These are phyloP conservation scores for Drosophila limbata DNA, from an alignment of 2,888 invertebrate species.

Conservation along the genomic window DNA sequence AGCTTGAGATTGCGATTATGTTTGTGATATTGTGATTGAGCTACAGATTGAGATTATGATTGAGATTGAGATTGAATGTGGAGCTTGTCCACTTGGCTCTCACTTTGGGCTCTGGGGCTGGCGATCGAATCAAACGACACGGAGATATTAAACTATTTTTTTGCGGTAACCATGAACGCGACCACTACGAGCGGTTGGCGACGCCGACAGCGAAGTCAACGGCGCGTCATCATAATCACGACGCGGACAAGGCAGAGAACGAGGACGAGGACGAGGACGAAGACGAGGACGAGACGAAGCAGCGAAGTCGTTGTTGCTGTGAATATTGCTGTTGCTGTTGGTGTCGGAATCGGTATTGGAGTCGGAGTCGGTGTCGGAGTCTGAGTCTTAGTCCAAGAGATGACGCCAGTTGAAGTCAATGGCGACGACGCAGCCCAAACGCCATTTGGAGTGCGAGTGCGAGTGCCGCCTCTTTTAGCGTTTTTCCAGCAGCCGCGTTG, in stretches of 20 bases:
- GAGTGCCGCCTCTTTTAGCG: conserved; percentile 63
- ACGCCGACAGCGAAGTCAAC: conserved; percentile 68
- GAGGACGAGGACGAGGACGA: conserved; percentile 38
- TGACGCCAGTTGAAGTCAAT: conserved; percentile 21
- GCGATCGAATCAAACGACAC: conserved; percentile 85
- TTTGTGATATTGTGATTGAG: conserved; percentile 5
- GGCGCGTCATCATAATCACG: conserved; percentile 68
- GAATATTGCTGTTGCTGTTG: conserved; percentile 9
- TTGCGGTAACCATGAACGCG: conserved; percentile 85
- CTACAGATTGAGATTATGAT: conserved; percentile 6
- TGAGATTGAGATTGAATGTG: conserved; percentile 17
- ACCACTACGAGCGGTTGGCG: conserved; percentile 84
- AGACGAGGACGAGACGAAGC: conserved; percentile 44
- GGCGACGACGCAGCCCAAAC: conserved; percentile 55
- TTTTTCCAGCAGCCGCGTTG: conserved; percentile 59
- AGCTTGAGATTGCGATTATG: conserved; percentile 3
- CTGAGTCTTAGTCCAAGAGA: neutral
- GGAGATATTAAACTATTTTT: conserved; percentile 85
- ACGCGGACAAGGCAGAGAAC: conserved; percentile 55
- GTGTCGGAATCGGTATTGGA: conserved; percentile 2
- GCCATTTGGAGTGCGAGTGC: conserved; percentile 41
- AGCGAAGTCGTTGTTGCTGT: conserved; percentile 36
- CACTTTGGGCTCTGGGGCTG: conserved; percentile 54
- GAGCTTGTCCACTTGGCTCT: conserved; percentile 14
- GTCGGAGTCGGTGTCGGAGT: conserved; percentile 2